phyloP scores from a whole-genome alignment of 2,113 vertebrate genomes.

The Pterocles orientalis region DNA sequence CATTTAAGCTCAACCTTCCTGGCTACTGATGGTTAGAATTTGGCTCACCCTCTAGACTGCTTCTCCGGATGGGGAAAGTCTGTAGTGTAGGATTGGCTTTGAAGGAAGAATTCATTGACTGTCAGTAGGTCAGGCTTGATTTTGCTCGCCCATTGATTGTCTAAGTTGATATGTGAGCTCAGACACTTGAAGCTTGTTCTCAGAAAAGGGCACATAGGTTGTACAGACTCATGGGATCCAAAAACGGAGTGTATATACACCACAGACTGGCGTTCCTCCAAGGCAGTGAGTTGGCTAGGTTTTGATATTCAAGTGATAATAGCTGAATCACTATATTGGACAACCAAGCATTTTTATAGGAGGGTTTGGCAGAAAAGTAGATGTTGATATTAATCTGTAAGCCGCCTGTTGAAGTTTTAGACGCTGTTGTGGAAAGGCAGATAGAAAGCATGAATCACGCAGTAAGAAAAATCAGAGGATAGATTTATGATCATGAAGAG shows the following conservation, averaged over 20 bases:
- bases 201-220: background rate
- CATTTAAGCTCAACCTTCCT: background rate
- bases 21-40: background rate
- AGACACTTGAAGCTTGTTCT: background rate
- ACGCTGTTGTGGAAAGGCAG: background rate
- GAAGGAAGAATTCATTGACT: background rate
- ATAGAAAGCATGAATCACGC: background rate
- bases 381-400: conserved; percentile 14
- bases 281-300: background rate
- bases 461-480: conserved; percentile 4
- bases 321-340: conserved; percentile 36
- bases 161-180: background rate
- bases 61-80: background rate
- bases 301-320: conserved; percentile 36
- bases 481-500: conserved; percentile 1
- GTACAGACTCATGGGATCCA: background rate
- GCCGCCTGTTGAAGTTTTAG: conserved; percentile 1
- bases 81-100: background rate
- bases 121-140: background rate
- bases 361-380: conserved; percentile 17
- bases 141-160: background rate
- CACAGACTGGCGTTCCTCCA: background rate
- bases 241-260: background rate
- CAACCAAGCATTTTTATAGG: background rate
- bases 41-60: background rate